Evolutionary conservation across 1,140 invertebrate species (phyloP).

Genomic region (Tetramorium parvispinum): DNA sequence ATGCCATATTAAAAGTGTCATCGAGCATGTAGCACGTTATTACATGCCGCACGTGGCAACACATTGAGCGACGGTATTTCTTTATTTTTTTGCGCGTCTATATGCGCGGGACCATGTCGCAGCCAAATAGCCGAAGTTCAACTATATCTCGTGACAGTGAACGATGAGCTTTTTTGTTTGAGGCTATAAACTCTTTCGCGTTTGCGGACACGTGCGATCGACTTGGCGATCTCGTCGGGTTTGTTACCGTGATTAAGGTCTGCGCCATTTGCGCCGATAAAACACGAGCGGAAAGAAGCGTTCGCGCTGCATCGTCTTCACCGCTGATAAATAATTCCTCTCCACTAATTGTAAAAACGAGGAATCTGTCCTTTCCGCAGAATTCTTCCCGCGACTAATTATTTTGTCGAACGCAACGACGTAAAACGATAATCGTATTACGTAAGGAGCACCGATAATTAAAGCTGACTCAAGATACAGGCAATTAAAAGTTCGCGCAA

Average conservation of each 20-base stretch:
- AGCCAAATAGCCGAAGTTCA: conserved; percentile 42
- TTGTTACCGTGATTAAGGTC: conserved; percentile 64
- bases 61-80: background rate
- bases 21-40: conserved; percentile 19
- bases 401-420: conserved; percentile 19
- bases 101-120: background rate
- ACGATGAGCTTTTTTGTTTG: conserved; percentile 61
- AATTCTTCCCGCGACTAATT: conserved; percentile 32
- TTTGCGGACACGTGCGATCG: conserved; percentile 52
- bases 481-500: conserved; percentile 1
- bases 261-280: conserved; percentile 22
- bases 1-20: conserved; percentile 16
- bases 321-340: conserved; percentile 44
- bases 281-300: conserved; percentile 28
- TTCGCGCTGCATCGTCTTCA: background rate
- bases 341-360: background rate
- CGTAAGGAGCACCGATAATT: background rate
- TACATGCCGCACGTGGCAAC: conserved; percentile 27
- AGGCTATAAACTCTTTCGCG: conserved; percentile 50
- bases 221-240: conserved; percentile 70
- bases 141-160: conserved; percentile 62
- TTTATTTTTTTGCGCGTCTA: conserved; percentile 5
- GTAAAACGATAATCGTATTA: conserved; percentile 15
- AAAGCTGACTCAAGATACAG: background rate
- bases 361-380: background rate